Conservation (phyloP, 2,888 invertebrate genomes). For the Cheilosia vulpina region DNA sequence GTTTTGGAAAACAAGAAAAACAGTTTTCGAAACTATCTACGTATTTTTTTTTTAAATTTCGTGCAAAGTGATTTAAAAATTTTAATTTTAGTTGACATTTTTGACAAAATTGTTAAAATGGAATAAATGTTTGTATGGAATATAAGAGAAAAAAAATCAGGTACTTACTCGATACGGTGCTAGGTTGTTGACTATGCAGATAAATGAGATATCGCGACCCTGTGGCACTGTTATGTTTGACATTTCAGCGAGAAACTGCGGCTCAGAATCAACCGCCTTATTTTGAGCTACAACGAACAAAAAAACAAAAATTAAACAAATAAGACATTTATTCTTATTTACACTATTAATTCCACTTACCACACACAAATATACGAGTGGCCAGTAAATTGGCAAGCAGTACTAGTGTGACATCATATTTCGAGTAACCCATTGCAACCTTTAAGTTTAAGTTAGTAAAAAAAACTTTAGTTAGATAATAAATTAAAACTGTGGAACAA, state of each 20-base stretch:
- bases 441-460: neutral
- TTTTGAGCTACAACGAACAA: slow-evolving; percentile 87
- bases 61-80: neutral
- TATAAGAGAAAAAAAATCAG: neutral
- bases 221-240: slow-evolving; percentile 94
- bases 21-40: too few relatives aligned
- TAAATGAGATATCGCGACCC: slow-evolving; percentile 94
- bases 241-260: slow-evolving; percentile 92
- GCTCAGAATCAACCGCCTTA: slow-evolving; percentile 87
- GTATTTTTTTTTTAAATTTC: too few relatives aligned
- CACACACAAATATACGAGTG: neutral
- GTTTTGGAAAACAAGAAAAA: too few relatives aligned
- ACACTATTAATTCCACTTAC: neutral
- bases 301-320: slow-evolving; percentile 19
- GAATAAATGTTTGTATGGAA: neutral
- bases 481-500: too few relatives aligned
- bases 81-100: neutral
- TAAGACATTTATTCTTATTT: neutral
- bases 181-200: slow-evolving; percentile 95
- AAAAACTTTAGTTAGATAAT: neutral
- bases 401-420: slow-evolving; percentile 17
- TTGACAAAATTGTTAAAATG: neutral
- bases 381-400: neutral
- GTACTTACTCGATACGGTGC: slow-evolving; percentile 91
- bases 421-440: slow-evolving; percentile 28